Conservation (phyloP, 2,888 invertebrate species). For the Esperia sulphurella region DNA sequence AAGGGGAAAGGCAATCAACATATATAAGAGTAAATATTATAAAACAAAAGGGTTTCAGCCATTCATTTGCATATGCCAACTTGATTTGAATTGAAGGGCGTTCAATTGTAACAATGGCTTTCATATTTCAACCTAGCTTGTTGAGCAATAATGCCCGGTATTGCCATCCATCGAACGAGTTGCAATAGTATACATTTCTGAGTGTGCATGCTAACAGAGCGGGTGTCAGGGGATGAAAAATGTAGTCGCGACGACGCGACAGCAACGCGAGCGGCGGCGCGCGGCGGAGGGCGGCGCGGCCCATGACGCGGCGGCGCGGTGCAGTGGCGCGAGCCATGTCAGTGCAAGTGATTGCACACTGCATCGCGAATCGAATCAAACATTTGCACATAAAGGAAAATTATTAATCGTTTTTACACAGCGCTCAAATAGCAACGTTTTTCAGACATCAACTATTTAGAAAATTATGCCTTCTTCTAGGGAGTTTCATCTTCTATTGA, state of each 20-base stretch:
- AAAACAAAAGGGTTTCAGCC: constrained; percentile 3
- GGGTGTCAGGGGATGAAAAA: constrained; percentile 57
- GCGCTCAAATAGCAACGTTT: too few species aligned
- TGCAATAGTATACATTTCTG: constrained; percentile 40
- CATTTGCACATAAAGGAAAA: constrained; percentile 35
- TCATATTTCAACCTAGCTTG: constrained; percentile 4
- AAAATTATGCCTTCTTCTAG: too few species aligned
- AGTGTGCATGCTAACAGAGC: constrained; percentile 36
- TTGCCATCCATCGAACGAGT: constrained; percentile 18
- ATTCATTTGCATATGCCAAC: constrained; percentile 10
- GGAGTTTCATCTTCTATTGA: too few species aligned
- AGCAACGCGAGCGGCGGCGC: constrained; percentile 7
- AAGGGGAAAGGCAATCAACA: too few species aligned
- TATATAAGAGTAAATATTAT: too few species aligned
- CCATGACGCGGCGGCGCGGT: neutral
- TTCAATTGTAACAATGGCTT: neutral
- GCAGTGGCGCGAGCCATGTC: constrained; percentile 26
- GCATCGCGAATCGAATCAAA: constrained; percentile 37
- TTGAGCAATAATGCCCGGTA: constrained; percentile 13
- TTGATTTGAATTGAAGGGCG: constrained; percentile 2
- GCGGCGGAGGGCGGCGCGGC: constrained; percentile 7
- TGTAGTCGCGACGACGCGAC: constrained; percentile 32
- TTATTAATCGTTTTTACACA: neutral
- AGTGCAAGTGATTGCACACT: constrained; percentile 51
- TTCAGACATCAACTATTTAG: too few species aligned